Conservation (phyloP, 1,140 invertebrate genomes). For the Drosophila azteca region DNA sequence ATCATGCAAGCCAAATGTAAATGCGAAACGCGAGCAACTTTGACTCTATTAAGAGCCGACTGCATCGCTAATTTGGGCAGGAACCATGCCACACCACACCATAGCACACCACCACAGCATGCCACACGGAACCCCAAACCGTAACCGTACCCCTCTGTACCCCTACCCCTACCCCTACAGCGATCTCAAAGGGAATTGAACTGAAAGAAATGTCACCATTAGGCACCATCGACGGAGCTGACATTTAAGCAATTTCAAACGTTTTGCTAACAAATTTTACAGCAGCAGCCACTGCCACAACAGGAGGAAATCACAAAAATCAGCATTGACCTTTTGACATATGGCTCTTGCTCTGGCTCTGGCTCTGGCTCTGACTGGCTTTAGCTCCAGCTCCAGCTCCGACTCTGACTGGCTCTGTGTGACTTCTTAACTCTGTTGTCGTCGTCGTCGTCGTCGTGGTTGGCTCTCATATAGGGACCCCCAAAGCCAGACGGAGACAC, state of each 20-base stretch:
- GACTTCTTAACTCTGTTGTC: conserved; percentile 71
- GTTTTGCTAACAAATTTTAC: conserved; percentile 78
- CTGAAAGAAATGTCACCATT: conserved; percentile 75
- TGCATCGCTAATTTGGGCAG: conserved; percentile 48
- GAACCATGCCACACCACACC: conserved; percentile 20
- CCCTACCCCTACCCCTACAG: not conserved
- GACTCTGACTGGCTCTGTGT: conserved; percentile 30
- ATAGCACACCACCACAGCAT: not conserved
- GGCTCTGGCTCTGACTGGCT: conserved; percentile 18
- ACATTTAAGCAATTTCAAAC: conserved; percentile 81
- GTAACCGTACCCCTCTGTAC: no score
- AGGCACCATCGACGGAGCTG: conserved; percentile 45
- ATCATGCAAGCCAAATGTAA: conserved; percentile 60
- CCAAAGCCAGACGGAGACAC: conserved; percentile 27
- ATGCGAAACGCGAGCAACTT: conserved; percentile 38
- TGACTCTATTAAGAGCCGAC: conserved; percentile 66
- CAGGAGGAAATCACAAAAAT: conserved; percentile 69
- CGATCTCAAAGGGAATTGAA: not conserved
- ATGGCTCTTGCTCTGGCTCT: conserved; percentile 53
- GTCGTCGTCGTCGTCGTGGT: conserved; percentile 40
- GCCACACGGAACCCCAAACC: conserved; percentile 2
- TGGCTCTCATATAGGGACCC: conserved; percentile 50
- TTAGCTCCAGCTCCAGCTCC: not conserved
- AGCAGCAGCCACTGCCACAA: conserved; percentile 45
- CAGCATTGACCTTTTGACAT: conserved; percentile 80